These are phyloP conservation scores for Callocephalon fimbriatum DNA, from an alignment of 2,113 vertebrate species.

Conservation along the genomic window DNA sequence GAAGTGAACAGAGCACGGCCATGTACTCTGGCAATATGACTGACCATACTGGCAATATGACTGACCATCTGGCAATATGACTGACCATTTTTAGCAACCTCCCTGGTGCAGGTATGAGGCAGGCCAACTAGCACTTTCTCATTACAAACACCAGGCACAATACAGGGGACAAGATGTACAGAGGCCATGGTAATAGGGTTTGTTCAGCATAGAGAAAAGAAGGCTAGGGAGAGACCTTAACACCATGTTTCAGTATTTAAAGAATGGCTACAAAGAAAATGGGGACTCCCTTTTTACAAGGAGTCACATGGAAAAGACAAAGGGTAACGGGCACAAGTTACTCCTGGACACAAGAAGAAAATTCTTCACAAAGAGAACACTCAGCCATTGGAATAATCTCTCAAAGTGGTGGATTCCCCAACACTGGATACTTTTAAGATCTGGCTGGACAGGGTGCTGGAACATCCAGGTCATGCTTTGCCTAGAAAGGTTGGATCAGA, in stretches of 20 bases:
- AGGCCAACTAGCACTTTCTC: neutral
- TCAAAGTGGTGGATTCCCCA: neutral
- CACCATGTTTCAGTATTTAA: neutral
- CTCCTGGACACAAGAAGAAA: neutral
- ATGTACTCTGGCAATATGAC: fast-evolving
- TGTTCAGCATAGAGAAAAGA: neutral
- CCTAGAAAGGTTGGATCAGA: neutral
- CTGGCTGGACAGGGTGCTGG: neutral
- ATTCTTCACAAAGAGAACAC: neutral
- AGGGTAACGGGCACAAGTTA: neutral
- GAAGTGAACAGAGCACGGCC: fast-evolving
- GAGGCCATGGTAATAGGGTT: neutral
- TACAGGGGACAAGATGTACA: neutral
- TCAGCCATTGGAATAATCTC: neutral
- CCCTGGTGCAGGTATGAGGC: neutral
- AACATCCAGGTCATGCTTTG: neutral
- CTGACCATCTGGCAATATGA: fast-evolving
- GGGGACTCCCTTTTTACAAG: neutral
- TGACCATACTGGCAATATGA: fast-evolving
- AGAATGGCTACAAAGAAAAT: neutral
- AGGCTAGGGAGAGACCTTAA: neutral
- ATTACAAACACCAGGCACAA: neutral
- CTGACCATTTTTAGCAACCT: neutral
- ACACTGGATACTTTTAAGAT: neutral
- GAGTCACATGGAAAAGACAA: neutral